These are phyloP conservation scores for Diadophis punctatus DNA, from an alignment of 2,113 vertebrate genomes.

Conservation along the genomic window DNA sequence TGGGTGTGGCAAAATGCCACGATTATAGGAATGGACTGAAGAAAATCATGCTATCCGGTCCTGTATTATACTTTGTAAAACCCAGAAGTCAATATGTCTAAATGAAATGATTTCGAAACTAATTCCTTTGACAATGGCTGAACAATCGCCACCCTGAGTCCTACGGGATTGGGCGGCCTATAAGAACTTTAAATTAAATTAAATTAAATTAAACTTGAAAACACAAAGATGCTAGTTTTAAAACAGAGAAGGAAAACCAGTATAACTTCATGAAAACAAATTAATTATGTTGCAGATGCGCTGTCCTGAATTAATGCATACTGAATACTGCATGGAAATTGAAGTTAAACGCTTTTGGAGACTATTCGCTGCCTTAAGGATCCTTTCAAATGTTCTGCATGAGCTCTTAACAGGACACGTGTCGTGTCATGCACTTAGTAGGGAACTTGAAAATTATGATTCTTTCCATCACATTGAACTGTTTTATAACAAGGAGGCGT, in stretches of 20 bases:
- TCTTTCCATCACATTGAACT: constrained; percentile 21
- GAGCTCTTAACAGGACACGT: background rate
- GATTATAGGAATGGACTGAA: background rate
- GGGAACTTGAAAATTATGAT: background rate
- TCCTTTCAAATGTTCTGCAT: background rate
- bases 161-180: too few species aligned
- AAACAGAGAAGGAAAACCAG: background rate
- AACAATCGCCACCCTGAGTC: too few species aligned
- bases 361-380: background rate
- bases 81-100: background rate
- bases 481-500: constrained; percentile 15
- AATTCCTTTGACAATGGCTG: background rate
- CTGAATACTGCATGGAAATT: background rate
- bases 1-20: background rate
- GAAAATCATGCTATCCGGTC: background rate
- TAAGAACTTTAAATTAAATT: too few species aligned
- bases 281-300: background rate
- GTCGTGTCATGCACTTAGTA: background rate
- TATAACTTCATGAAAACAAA: background rate
- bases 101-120: background rate
- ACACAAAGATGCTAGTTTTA: background rate
- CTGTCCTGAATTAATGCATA: background rate
- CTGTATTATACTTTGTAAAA: background rate
- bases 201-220: too few species aligned
- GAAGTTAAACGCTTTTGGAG: background rate